These are phyloP conservation scores for Gymnothorax javanicus DNA, from an alignment of 2,797 vertebrate species.

Conservation along the genomic window DNA sequence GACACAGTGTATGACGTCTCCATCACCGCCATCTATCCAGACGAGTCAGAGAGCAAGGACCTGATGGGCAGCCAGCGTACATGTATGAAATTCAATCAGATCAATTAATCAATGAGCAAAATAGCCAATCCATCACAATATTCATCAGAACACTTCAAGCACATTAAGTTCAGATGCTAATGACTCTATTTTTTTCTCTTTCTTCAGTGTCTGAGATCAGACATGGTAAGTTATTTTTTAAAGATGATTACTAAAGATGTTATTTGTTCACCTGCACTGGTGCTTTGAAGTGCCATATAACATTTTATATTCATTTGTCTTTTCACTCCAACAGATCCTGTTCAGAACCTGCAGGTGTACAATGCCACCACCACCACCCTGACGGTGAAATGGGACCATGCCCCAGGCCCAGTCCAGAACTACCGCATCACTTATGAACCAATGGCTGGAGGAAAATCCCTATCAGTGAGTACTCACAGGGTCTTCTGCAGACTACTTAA, in stretches of 20 bases:
- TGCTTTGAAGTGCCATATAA: not conserved
- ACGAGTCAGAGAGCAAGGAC: slow-evolving; percentile 96
- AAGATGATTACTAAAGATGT: slow-evolving; percentile 56
- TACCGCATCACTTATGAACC: slow-evolving; percentile 88
- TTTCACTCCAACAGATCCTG: slow-evolving; percentile 82
- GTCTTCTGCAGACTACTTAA: not conserved
- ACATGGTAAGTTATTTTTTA: slow-evolving; percentile 65
- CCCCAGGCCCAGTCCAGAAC: slow-evolving; percentile 86
- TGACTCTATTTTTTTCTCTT: slow-evolving; percentile 56
- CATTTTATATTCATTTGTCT: slow-evolving; percentile 28
- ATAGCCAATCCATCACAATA: not conserved
- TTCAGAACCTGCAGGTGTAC: slow-evolving; percentile 91
- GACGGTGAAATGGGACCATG: slow-evolving; percentile 91
- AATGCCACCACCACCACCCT: slow-evolving; percentile 90
- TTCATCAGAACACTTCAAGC: not conserved
- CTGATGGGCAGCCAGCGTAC: slow-evolving; percentile 87
- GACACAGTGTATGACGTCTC: slow-evolving; percentile 90
- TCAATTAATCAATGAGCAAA: not conserved
- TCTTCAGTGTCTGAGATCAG: slow-evolving; percentile 64
- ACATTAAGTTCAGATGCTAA: not conserved
- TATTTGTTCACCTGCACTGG: slow-evolving; percentile 31
- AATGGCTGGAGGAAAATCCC: slow-evolving; percentile 77
- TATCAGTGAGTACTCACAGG: slow-evolving; percentile 73
- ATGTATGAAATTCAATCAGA: slow-evolving; percentile 72
- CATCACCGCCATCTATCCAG: slow-evolving; percentile 94